Conservation (phyloP, 2,888 invertebrate species). For the Malacosoma neustria region DNA sequence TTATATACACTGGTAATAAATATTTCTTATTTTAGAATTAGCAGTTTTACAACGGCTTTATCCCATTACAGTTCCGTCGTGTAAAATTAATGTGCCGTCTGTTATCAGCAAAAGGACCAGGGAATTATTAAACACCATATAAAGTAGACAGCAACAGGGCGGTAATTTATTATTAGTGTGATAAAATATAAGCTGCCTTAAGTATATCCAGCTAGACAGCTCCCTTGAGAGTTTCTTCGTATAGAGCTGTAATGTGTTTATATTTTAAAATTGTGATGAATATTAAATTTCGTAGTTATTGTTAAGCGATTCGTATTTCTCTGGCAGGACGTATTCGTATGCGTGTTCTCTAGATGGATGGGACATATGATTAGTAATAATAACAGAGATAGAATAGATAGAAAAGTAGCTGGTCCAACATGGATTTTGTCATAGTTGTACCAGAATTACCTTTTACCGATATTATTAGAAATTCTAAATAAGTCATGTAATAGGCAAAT, state of each 20-base stretch:
- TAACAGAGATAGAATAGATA: too few species aligned
- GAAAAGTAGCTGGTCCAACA: too few species aligned
- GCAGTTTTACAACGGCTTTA: background rate
- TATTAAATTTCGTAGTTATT: slow-evolving; percentile 13
- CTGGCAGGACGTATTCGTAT: too few species aligned
- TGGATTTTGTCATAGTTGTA: too few species aligned
- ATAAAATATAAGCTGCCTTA: slow-evolving; percentile 21
- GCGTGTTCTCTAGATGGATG: too few species aligned
- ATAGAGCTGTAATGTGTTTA: slow-evolving; percentile 17
- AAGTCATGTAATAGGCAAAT: too few species aligned
- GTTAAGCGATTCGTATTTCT: background rate
- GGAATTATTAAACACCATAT: slow-evolving; percentile 12
- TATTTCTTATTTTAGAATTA: too few species aligned
- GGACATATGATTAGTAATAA: too few species aligned
- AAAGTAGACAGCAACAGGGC: slow-evolving; percentile 5
- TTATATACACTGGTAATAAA: too few species aligned
- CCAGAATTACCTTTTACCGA: too few species aligned
- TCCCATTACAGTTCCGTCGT: background rate
- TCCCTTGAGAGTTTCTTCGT: slow-evolving; percentile 9
- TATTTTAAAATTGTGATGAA: slow-evolving; percentile 15
- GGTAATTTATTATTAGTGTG: slow-evolving; percentile 13
- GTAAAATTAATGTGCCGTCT: background rate
- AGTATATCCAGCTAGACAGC: slow-evolving; percentile 10
- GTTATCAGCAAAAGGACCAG: slow-evolving; percentile 1
- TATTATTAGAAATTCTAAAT: too few species aligned